These are phyloP conservation scores for Glareola pratincola DNA, from an alignment of 2,113 vertebrate genomes.

Conservation along the genomic window DNA sequence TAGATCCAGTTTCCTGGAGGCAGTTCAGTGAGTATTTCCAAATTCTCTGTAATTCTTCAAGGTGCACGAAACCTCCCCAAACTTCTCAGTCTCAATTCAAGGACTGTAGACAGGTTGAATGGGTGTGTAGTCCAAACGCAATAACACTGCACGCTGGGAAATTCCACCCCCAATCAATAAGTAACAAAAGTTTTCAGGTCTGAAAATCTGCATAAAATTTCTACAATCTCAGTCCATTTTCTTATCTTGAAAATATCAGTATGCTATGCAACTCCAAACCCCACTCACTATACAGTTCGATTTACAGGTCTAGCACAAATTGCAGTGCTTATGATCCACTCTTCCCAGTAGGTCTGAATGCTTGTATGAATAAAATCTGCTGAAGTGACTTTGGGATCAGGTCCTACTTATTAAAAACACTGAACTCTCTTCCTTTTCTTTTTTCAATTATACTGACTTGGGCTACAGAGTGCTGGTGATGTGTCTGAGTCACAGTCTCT, in stretches of 20 bases:
- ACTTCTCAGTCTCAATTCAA: not conserved
- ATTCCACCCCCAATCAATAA: not conserved
- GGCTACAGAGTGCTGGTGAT: not conserved
- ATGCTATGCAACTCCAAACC: not conserved
- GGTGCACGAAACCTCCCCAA: not conserved
- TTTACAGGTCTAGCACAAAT: not conserved
- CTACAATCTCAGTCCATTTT: not conserved
- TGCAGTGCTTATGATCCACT: not conserved
- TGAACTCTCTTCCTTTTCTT: not conserved
- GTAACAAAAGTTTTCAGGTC: not conserved
- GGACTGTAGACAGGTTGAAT: not conserved
- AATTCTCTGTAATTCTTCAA: not conserved
- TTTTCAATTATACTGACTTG: not conserved
- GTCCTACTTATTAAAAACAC: not conserved
- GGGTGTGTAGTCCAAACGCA: not conserved
- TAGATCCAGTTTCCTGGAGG: not conserved
- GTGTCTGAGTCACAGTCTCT: constrained; percentile 1
- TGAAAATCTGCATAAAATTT: not conserved
- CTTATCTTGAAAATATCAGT: not conserved
- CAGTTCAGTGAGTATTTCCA: not conserved
- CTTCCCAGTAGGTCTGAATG: not conserved
- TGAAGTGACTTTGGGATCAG: not conserved
- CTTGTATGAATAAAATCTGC: not conserved
- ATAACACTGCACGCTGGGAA: not conserved
- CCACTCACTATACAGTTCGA: not conserved